Evolutionary conservation across 2,888 invertebrate species (phyloP).

Genomic region (Habroteleia sp.): DNA sequence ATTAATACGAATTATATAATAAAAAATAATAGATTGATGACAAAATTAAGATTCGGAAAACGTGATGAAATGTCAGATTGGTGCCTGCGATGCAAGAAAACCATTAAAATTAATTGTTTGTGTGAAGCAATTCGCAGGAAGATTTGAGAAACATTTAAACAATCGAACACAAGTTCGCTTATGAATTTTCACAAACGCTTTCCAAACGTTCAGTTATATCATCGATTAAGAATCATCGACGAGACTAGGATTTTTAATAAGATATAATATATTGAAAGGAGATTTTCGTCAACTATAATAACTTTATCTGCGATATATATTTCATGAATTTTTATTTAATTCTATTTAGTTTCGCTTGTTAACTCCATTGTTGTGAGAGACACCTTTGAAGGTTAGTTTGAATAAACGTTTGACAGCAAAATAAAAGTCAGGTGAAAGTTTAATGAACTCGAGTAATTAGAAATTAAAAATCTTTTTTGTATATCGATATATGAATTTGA

Average conservation of each 20-base stretch:
- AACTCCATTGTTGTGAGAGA: not conserved
- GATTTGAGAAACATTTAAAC: constrained; percentile 8
- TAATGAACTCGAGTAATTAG: constrained; percentile 20
- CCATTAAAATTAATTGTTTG: constrained; percentile 30
- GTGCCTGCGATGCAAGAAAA: constrained; percentile 13
- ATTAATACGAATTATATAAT: constrained; percentile 29
- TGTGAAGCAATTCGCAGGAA: constrained; percentile 5
- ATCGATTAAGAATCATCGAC: constrained; percentile 19
- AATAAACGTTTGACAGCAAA: constrained; percentile 5
- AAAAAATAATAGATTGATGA: constrained; percentile 33
- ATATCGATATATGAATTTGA: not conserved
- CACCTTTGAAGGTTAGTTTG: constrained; percentile 29
- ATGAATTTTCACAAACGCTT: constrained; percentile 21
- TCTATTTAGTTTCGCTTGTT: too few relatives aligned
- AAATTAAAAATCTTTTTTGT: too few relatives aligned
- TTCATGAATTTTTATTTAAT: too few relatives aligned
- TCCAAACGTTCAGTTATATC: constrained; percentile 24
- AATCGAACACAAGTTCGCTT: constrained; percentile 5
- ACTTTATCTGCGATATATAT: too few relatives aligned
- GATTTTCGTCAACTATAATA: not conserved
- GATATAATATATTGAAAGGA: not conserved
- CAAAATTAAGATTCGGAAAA: constrained; percentile 22
- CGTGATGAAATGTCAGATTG: constrained; percentile 9
- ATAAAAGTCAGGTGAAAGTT: constrained; percentile 15
- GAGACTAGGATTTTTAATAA: constrained; percentile 22